Evolutionary conservation across 2,888 invertebrate genomes (phyloP).

Genomic region (Crematogaster levior): DNA sequence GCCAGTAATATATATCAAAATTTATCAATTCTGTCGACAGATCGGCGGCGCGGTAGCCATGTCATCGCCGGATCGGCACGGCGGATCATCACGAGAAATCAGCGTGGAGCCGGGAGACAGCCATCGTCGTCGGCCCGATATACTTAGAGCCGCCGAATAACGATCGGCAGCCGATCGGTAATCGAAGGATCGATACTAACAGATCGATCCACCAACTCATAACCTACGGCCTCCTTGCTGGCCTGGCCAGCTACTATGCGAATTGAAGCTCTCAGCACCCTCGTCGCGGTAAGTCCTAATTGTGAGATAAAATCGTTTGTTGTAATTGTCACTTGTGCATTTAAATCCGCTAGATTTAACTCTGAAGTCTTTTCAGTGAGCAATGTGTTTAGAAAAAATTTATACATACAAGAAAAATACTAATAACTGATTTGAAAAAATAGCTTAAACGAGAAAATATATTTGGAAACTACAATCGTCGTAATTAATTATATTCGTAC

Average conservation of each 20-base stretch:
- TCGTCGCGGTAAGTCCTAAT: slow-evolving; percentile 90
- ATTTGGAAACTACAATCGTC: background rate
- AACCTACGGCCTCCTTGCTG: slow-evolving; percentile 87
- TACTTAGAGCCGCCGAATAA: slow-evolving; percentile 63
- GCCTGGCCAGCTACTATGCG: slow-evolving; percentile 91
- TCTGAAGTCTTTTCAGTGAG: background rate
- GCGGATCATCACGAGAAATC: slow-evolving; percentile 77
- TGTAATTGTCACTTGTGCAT: background rate
- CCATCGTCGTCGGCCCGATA: slow-evolving; percentile 68
- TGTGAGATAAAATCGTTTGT: background rate
- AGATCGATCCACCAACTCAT: slow-evolving; percentile 79
- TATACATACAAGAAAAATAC: background rate
- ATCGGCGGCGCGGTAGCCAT: slow-evolving; percentile 78
- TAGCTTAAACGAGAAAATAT: background rate
- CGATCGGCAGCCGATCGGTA: slow-evolving; percentile 65
- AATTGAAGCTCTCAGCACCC: slow-evolving; percentile 91
- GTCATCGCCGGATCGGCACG: slow-evolving; percentile 77
- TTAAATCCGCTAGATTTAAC: background rate
- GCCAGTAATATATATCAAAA: background rate
- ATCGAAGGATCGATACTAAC: slow-evolving; percentile 77
- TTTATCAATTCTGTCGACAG: slow-evolving; percentile 63
- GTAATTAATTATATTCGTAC: too few species aligned
- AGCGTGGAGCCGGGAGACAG: slow-evolving; percentile 78
- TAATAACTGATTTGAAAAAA: background rate
- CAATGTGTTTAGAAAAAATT: background rate